Conservation (phyloP, 2,113 vertebrate genomes). For the Redunca redunca region DNA sequence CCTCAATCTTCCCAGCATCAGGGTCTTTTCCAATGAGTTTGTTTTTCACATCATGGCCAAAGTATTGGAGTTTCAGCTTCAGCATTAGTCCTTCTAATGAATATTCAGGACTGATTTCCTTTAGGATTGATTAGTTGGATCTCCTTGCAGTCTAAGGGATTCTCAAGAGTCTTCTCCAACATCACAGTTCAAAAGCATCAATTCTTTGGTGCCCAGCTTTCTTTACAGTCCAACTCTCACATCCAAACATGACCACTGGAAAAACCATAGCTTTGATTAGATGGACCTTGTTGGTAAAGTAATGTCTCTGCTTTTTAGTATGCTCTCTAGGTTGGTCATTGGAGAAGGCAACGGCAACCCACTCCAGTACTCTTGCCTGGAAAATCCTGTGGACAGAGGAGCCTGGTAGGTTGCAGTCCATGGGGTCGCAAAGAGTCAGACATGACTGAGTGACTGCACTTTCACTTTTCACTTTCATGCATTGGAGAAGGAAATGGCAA, state of each 20-base stretch:
- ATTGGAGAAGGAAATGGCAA: too few relatives aligned
- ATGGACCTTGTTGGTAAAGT: background rate
- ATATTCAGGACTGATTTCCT: background rate
- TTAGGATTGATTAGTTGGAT: background rate
- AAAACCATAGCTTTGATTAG: background rate
- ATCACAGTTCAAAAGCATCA: background rate
- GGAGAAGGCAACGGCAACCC: too few relatives aligned
- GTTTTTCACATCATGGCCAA: background rate
- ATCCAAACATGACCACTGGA: background rate
- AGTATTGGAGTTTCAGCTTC: background rate
- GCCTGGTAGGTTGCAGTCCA: too few relatives aligned
- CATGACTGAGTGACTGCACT: fast-evolving
- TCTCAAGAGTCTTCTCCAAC: background rate
- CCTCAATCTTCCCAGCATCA: background rate
- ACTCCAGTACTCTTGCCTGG: too few relatives aligned
- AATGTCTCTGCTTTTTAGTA: background rate
- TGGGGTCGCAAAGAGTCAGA: fast-evolving
- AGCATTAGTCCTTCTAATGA: background rate
- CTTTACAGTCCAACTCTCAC: background rate
- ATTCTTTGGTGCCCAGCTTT: background rate
- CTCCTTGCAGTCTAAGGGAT: background rate
- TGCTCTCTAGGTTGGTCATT: background rate
- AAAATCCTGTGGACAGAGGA: fast-evolving
- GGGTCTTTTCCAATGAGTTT: background rate
- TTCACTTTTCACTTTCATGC: too few relatives aligned